Conservation (phyloP, 2,888 invertebrate species). For the Actias luna region DNA sequence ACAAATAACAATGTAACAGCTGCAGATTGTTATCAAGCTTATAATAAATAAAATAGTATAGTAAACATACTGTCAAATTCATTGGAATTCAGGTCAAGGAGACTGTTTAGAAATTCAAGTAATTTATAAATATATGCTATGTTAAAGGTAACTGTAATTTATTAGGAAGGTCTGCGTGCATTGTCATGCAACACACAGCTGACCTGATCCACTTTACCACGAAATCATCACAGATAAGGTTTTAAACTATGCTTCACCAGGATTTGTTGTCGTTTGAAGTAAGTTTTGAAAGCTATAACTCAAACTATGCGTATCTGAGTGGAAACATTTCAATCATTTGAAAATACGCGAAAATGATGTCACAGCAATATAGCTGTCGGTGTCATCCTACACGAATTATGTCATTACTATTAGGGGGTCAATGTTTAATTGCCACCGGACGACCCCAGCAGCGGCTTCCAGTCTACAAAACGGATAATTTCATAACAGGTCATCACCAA, state of each 20-base stretch:
- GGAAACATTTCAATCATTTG: conserved; percentile 32
- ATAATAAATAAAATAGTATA: conserved; percentile 5
- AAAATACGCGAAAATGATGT: conserved; percentile 60
- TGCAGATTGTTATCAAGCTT: not conserved
- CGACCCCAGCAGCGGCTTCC: conserved; percentile 37
- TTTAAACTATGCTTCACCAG: not conserved
- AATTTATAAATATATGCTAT: conserved; percentile 7
- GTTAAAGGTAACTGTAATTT: conserved; percentile 18
- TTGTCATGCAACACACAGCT: conserved; percentile 20
- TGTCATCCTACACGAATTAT: conserved; percentile 52
- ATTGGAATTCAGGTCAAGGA: not conserved
- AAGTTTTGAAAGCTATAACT: not conserved
- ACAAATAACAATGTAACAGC: not conserved
- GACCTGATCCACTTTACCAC: conserved; percentile 8
- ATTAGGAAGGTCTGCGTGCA: conserved; percentile 13
- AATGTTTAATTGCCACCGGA: conserved; percentile 36
- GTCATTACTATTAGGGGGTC: conserved; percentile 46
- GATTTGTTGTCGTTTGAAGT: not conserved
- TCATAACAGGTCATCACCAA: conserved; percentile 71
- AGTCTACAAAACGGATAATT: conserved; percentile 50
- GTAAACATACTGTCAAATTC: conserved; percentile 1
- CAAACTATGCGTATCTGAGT: conserved; percentile 1
- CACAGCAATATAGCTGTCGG: conserved; percentile 40
- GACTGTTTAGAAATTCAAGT: conserved; percentile 14
- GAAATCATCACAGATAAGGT: not conserved